phyloP scores from a whole-genome alignment of 2,113 vertebrate species.

The Nothoprocta pentlandii region DNA sequence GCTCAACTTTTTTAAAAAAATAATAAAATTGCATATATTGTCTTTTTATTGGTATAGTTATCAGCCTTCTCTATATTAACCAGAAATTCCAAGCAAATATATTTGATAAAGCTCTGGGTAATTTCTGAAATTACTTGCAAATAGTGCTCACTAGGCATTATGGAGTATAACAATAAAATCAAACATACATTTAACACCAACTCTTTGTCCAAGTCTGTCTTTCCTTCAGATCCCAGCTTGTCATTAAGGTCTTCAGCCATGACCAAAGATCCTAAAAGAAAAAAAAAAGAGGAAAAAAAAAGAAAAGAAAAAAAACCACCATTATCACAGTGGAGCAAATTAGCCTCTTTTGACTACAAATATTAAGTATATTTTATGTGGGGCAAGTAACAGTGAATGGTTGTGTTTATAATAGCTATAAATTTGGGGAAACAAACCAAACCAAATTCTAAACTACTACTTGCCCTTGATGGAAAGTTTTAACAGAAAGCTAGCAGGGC shows the following conservation, averaged over 20 bases:
- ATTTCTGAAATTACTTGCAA: background rate
- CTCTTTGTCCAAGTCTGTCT: background rate
- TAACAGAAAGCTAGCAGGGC: background rate
- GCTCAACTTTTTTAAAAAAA: background rate
- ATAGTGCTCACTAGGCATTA: background rate
- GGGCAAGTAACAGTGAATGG: background rate
- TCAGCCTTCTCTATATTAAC: background rate
- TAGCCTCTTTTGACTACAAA: background rate
- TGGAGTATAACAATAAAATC: background rate
- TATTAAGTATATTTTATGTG: rapidly evolving
- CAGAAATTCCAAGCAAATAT: background rate
- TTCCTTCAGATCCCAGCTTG: background rate
- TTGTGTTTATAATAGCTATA: background rate
- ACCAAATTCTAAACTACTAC: background rate
- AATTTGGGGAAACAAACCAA: background rate
- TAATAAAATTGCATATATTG: background rate
- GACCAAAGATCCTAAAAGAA: slow-evolving; percentile 18
- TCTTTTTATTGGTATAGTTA: background rate
- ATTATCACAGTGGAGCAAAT: background rate
- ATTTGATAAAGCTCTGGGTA: background rate
- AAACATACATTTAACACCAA: background rate
- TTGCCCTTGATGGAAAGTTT: background rate
- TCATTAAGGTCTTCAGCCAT: background rate
- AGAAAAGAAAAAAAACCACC: background rate
- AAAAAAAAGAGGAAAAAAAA: background rate